Conservation (phyloP, 2,113 vertebrate genomes). For the Seriola rivoliana region DNA sequence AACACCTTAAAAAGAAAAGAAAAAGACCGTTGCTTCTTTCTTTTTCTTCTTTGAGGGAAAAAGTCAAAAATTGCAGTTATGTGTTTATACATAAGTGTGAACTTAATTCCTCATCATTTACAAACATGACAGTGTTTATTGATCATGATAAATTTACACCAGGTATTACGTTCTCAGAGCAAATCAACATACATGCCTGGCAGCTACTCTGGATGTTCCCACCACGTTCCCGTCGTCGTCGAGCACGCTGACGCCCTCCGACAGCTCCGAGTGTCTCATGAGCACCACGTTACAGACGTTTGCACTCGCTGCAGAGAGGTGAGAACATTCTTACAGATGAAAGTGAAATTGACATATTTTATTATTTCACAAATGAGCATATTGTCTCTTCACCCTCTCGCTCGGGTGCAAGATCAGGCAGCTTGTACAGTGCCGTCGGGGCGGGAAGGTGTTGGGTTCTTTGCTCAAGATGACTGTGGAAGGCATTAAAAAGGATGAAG, state of each 20-base stretch:
- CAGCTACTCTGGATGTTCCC: slow-evolving; percentile 91
- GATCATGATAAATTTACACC: not conserved
- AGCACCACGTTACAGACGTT: slow-evolving; percentile 95
- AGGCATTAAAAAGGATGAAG: not conserved
- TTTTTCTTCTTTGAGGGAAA: too few relatives aligned
- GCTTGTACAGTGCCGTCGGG: not conserved
- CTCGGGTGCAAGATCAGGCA: not conserved
- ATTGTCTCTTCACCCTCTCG: not conserved
- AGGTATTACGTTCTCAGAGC: not conserved
- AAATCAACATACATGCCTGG: slow-evolving; percentile 87
- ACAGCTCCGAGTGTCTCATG: slow-evolving; percentile 93
- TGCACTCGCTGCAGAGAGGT: slow-evolving; percentile 87
- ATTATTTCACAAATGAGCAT: slow-evolving; percentile 37
- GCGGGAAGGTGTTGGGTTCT: not conserved
- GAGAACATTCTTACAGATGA: not conserved
- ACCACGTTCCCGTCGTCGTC: slow-evolving; percentile 88
- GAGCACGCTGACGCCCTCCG: slow-evolving; percentile 90
- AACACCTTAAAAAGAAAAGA: not conserved
- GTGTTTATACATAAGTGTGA: not conserved
- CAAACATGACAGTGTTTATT: not conserved
- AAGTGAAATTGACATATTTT: not conserved
- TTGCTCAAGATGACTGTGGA: not conserved
- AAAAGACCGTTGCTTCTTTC: not conserved
- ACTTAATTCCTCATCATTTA: not conserved
- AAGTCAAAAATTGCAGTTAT: not conserved